phyloP scores from a whole-genome alignment of 2,888 invertebrate genomes.

The Eustalomyia histrio region DNA sequence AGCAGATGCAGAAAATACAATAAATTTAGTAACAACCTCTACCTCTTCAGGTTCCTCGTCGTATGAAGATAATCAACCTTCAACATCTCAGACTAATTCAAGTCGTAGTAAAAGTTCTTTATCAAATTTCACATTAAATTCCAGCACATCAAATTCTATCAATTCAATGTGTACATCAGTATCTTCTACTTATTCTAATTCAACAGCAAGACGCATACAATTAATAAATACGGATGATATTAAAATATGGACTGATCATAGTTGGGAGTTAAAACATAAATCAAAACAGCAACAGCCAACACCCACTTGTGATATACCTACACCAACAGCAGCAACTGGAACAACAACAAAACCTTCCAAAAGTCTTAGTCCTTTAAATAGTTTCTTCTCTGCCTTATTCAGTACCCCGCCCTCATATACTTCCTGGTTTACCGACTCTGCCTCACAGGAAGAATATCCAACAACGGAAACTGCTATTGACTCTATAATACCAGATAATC shows the following conservation, averaged over 20 bases:
- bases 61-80: slow-evolving; percentile 60
- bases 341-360: slow-evolving; percentile 62
- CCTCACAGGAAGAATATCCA: slow-evolving; percentile 23
- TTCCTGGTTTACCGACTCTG: slow-evolving; percentile 70
- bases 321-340: slow-evolving; percentile 21
- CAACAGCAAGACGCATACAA: slow-evolving; percentile 68
- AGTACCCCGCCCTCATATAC: slow-evolving; percentile 73
- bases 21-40: not conserved
- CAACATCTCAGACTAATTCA: slow-evolving; percentile 59
- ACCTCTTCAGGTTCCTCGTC: slow-evolving; percentile 44
- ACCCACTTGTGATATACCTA: slow-evolving; percentile 47
- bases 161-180: slow-evolving; percentile 57
- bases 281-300: slow-evolving; percentile 28
- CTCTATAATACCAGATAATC: slow-evolving; percentile 52
- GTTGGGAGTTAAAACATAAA: slow-evolving; percentile 59
- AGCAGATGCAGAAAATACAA: not conserved
- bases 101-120: slow-evolving; percentile 50
- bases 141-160: slow-evolving; percentile 65
- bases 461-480: slow-evolving; percentile 55
- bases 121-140: slow-evolving; percentile 64
- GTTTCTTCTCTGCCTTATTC: slow-evolving; percentile 74
- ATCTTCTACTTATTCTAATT: slow-evolving; percentile 52
- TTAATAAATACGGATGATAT: slow-evolving; percentile 79
- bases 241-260: slow-evolving; percentile 78
- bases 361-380: slow-evolving; percentile 71